These are phyloP conservation scores for Euspilapteryx auroguttella DNA, from an alignment of 2,888 invertebrate genomes.

Conservation along the genomic window DNA sequence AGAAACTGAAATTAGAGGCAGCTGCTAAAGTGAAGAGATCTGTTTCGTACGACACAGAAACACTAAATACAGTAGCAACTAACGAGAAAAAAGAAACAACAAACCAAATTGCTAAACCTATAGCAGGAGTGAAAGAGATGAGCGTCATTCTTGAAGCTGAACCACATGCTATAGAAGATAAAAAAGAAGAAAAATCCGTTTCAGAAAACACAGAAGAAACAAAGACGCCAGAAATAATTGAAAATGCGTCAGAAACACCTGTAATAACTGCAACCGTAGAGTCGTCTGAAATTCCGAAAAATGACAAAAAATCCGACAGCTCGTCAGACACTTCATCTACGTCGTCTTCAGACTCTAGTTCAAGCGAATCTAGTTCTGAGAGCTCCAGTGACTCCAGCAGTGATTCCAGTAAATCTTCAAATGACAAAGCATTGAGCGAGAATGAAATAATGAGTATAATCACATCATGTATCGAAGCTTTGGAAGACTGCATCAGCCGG, in stretches of 20 bases:
- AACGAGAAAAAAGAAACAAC: slow-evolving; percentile 1
- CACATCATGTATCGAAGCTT: slow-evolving; percentile 70
- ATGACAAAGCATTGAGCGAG: slow-evolving; percentile 36
- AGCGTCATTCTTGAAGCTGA: slow-evolving; percentile 10
- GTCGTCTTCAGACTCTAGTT: slow-evolving; percentile 61
- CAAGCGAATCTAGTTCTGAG: slow-evolving; percentile 51
- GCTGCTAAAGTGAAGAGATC: slow-evolving; percentile 47
- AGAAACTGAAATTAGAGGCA: slow-evolving; percentile 38
- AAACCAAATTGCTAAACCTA: neutral
- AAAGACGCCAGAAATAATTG: slow-evolving; percentile 10
- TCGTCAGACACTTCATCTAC: slow-evolving; percentile 44
- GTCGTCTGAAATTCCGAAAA: neutral
- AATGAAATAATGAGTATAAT: slow-evolving; percentile 65
- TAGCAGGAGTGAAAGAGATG: neutral
- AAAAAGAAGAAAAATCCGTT: neutral
- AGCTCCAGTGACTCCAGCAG: slow-evolving; percentile 54
- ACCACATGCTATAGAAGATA: slow-evolving; percentile 3
- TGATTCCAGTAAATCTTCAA: slow-evolving; percentile 24
- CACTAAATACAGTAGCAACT: slow-evolving; percentile 11
- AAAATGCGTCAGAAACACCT: neutral
- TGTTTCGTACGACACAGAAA: slow-evolving; percentile 46
- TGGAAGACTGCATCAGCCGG: slow-evolving; percentile 82
- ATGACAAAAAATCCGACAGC: slow-evolving; percentile 23
- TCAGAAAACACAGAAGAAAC: slow-evolving; percentile 8
- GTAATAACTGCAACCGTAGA: neutral